Base-by-base conservation (phyloP, 2,888 invertebrate species). In the Frankliniella intonsa region DNA sequence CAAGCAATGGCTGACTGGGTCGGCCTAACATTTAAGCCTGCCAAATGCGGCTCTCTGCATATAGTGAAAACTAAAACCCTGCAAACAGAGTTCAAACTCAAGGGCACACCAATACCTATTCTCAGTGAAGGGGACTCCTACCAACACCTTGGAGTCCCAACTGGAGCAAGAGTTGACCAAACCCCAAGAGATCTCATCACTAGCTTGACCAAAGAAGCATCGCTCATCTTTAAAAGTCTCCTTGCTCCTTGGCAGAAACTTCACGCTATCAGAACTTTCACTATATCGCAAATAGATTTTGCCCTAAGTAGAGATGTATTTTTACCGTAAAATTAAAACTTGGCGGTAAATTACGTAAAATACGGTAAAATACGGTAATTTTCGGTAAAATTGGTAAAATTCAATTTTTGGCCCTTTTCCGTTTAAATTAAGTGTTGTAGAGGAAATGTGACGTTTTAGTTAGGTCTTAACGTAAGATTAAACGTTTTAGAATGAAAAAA, bases 101-200 rank as follows among this genome's bases (percentile, higher is more conserved):
- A 17, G 3, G 2, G 2, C 2, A 5, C 55, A 3, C 51, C 14
- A 0, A 79, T 84, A 17, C 65, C 50, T 50, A 82, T 82, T 0
- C 83, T 84, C 0, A 51, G 19, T 1, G 82, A 82, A 50, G 84
- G 83, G 0, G 84, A 84, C 76, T 80, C 85, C 1, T 85, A 86
- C 83, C 82, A 84, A 19, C 86, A 86, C 83, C 85, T 88, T 9
- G 87, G 86, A 3, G 85, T 86, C 17, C 86, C 86, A 0, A 86
- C 86, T 0, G 86, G 86, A 0, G 85, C 84, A 83, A 83, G 83
- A 9, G 84, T 85, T 14, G 82, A 82, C 17, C 85, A 85, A 14
- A 83, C 84, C 1, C 84, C 85, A 0, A 81, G 85, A 0, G 84
- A 84, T 0, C 84, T 83, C 27, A 82, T 0, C 83, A 84, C 55